Evolutionary conservation across 2,888 invertebrate species (phyloP), one percentile per base, ranked within the genome.

Genomic region (Phyllotreta striolata): DNA sequence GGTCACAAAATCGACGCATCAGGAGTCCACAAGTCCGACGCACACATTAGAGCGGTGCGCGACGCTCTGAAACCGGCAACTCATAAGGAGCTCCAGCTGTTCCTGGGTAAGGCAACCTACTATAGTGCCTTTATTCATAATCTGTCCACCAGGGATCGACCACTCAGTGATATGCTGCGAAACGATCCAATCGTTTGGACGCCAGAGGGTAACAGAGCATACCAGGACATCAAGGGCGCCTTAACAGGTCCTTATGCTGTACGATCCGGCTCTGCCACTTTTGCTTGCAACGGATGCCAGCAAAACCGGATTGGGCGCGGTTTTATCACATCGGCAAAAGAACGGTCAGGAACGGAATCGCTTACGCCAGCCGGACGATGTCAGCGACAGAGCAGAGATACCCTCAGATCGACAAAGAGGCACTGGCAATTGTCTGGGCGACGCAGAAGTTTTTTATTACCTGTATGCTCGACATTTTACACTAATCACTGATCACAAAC

Each of bases 381-480:
- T 60, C 44, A 3, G 40, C 54, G 12, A 67, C 66, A 7, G 68
- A 62, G 34, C 64, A 52, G 39, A 12, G 13, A n/a, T 67, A 67
- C 41, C 62, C 62, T 7, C 66, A 69, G 43, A 67, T 70, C 7
- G 63, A 70, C 60, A 70, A 70, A 35, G 70, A 69, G 47, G 67
- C 62, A 58, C 55, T 67, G 6, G 63, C 65, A 6, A 64, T 41
- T 6, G 41, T 41, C 41, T 67, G 35, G 12, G 51, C 12, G 3
- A 34, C 3, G 1, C 12, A 13, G 34, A 13, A 34, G 13, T 51
- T 51, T 13, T 51, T 39, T 10, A 41, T 10, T 41, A 41, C 41
- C 41, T 70, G n/a, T 69, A 69, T 35, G 64, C 64, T 37, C 62
- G 68, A 10, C 56, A 68, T 38, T 70, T 65, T 43, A 60, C 63